A percentile compares a stretch with the other conserved stretches of the same genome.
These are phyloP conservation scores for Zaprionus lineosus DNA, from an alignment of 2,888 invertebrate species.

Conservation along the genomic window DNA sequence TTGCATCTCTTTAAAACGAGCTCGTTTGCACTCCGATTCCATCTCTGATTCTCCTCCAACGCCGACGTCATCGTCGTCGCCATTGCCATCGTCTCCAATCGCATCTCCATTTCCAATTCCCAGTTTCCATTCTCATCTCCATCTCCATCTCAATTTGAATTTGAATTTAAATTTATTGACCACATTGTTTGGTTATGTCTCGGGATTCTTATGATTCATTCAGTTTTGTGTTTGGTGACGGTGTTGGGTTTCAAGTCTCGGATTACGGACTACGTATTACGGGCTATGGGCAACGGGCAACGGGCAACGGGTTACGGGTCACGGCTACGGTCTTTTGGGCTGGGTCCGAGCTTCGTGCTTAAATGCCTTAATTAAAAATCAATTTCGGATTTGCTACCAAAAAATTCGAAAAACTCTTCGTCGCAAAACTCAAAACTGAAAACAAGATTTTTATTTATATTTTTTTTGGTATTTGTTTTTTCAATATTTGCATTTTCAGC, in stretches of 20 bases:
- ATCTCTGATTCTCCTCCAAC: too few relatives aligned
- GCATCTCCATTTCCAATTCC: too few relatives aligned
- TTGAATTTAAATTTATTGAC: slow-evolving; percentile 64
- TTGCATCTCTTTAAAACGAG: slow-evolving; percentile 65
- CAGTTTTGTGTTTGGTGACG: too few relatives aligned
- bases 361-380: slow-evolving; percentile 78
- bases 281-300: not conserved
- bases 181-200: slow-evolving; percentile 37
- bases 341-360: slow-evolving; percentile 39
- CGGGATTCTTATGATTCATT: slow-evolving; percentile 60
- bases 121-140: not conserved
- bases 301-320: slow-evolving; percentile 20
- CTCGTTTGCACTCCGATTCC: slow-evolving; percentile 67
- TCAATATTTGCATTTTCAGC: too few relatives aligned
- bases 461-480: slow-evolving; percentile 24
- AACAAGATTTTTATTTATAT: slow-evolving; percentile 7
- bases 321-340: slow-evolving; percentile 41
- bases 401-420: slow-evolving; percentile 50
- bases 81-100: too few relatives aligned
- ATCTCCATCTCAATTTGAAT: slow-evolving; percentile 14
- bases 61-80: too few relatives aligned
- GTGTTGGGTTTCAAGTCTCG: too few relatives aligned
- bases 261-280: too few relatives aligned
- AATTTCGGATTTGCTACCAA: slow-evolving; percentile 72
- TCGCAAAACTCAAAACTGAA: slow-evolving; percentile 35